Evolutionary conservation across 2,888 invertebrate species (phyloP).

Genomic region (Clepsis dumicolana): DNA sequence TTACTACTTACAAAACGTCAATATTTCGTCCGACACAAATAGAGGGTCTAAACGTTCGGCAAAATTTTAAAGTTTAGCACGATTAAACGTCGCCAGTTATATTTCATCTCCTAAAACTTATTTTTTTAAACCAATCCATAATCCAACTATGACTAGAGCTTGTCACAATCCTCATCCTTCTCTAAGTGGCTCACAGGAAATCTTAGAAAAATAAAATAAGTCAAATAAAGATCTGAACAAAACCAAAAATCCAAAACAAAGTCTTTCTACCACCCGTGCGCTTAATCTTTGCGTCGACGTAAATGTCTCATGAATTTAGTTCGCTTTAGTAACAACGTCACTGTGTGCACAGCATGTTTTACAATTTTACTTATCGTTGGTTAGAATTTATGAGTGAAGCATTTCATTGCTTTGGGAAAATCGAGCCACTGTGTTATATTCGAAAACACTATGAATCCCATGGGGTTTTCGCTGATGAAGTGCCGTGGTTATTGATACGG

Average conservation of each 20-base stretch:
- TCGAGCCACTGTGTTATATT: constrained; percentile 16
- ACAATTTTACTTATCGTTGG: constrained; percentile 46
- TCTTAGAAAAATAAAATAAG: too few species aligned
- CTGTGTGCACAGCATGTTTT: constrained; percentile 46
- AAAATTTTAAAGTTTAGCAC: too few species aligned
- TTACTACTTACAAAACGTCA: too few species aligned
- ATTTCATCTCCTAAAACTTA: too few species aligned
- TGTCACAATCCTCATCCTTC: too few species aligned
- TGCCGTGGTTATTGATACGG: constrained; percentile 16
- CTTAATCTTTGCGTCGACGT: constrained; percentile 13
- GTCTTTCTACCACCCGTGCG: not conserved
- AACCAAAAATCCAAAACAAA: not conserved
- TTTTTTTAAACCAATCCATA: too few species aligned
- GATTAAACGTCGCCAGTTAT: too few species aligned
- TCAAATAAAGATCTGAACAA: not conserved
- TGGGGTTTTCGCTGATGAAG: constrained; percentile 29
- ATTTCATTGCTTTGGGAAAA: constrained; percentile 48
- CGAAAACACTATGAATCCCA: constrained; percentile 18
- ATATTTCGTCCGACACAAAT: too few species aligned
- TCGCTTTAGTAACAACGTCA: constrained; percentile 10
- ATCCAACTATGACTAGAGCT: too few species aligned
- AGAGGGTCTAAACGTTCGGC: too few species aligned
- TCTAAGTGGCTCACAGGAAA: too few species aligned
- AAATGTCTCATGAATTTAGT: constrained; percentile 27
- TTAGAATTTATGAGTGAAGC: constrained; percentile 48